phyloP scores from a whole-genome alignment of 1,140 invertebrate genomes.

The Panagrolaimus sp. region DNA sequence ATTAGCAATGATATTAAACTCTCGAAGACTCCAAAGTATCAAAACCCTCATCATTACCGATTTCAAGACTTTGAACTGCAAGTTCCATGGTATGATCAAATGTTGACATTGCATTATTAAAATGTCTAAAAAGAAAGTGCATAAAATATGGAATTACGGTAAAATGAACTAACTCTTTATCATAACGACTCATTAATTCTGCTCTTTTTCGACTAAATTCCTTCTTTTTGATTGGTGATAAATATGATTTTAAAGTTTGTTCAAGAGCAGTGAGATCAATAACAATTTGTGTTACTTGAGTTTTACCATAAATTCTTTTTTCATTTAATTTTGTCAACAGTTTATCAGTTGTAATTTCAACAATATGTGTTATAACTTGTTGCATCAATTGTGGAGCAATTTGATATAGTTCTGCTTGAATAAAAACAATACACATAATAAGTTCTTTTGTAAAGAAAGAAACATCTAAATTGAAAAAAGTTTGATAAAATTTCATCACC shows the following conservation, averaged over 20 bases:
- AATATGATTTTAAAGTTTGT: constrained; percentile 44
- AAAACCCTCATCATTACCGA: constrained; percentile 4
- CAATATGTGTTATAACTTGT: constrained; percentile 34
- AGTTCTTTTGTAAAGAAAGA: constrained; percentile 58
- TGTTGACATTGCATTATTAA: constrained; percentile 19
- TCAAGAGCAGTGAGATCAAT: constrained; percentile 52
- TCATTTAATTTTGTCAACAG: constrained; percentile 27
- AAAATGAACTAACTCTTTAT: constrained; percentile 26
- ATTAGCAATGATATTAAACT: not conserved
- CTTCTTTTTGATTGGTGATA: constrained; percentile 26
- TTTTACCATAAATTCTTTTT: constrained; percentile 13
- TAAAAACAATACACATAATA: constrained; percentile 53
- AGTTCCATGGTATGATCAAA: constrained; percentile 23
- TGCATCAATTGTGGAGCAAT: constrained; percentile 40
- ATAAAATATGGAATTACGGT: not conserved
- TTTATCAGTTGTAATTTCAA: constrained; percentile 33
- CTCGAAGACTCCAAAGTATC: constrained; percentile 5
- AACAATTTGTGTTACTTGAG: constrained; percentile 46
- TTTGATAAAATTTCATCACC: not conserved
- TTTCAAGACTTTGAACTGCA: constrained; percentile 23
- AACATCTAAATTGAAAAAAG: constrained; percentile 46
- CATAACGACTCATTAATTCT: constrained; percentile 30
- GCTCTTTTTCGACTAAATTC: constrained; percentile 33
- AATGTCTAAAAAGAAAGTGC: constrained; percentile 14
- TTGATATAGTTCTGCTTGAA: constrained; percentile 53